Percentiles rank a stretch among this genome's conserved stretches.
Evolutionary conservation across 2,113 vertebrate genomes (phyloP).

Genomic region (Scomber scombrus): DNA sequence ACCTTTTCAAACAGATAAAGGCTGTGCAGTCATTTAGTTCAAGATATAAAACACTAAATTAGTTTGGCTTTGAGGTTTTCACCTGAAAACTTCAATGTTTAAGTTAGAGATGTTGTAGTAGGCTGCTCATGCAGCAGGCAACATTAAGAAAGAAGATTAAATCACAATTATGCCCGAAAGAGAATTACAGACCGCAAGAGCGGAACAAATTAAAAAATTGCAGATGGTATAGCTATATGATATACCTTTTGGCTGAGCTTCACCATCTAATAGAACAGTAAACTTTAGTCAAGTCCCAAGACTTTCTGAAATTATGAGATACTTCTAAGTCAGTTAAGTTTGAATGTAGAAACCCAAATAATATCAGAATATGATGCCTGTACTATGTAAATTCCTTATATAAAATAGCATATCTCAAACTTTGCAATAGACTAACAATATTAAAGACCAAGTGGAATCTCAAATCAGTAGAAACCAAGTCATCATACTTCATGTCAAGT

Average conservation of each 20-base stretch:
- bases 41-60: slow-evolving; percentile 28
- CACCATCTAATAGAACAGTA: background rate
- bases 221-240: background rate
- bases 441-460: background rate
- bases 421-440: background rate
- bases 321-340: background rate
- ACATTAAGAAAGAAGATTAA: slow-evolving; percentile 18
- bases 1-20: slow-evolving; percentile 28
- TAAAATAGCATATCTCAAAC: background rate
- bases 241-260: slow-evolving; percentile 2
- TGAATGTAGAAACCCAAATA: background rate
- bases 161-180: slow-evolving; percentile 28
- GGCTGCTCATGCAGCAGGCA: slow-evolving; percentile 9
- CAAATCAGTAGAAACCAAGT: background rate
- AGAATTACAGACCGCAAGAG: slow-evolving; percentile 2
- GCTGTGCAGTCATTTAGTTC: slow-evolving; percentile 21
- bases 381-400: background rate
- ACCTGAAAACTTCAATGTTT: slow-evolving; percentile 5
- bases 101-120: background rate
- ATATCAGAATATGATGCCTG: background rate
- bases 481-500: background rate
- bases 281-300: slow-evolving; percentile 4
- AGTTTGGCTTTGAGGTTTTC: slow-evolving; percentile 29
- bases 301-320: background rate
- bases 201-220: slow-evolving; percentile 24